Evolutionary conservation across 2,797 vertebrate species (phyloP), one percentile per base, ranked within the genome.

Genomic region (Karalla daura): DNA sequence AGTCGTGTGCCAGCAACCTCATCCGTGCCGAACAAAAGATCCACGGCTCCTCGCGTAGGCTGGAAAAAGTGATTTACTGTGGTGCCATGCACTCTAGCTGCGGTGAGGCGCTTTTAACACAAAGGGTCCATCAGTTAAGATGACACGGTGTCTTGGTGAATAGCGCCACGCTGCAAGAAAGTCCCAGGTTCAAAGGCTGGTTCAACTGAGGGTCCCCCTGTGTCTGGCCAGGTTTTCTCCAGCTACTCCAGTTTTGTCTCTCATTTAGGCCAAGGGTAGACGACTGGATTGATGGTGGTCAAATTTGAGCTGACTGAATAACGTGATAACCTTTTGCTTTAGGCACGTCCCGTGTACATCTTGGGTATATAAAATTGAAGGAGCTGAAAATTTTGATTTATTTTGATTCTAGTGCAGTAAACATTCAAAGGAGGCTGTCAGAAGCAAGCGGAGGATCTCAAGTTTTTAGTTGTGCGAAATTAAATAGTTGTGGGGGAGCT

Each of bases 381-480:
- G 1, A 11, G 4, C 33, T 58, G 20, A 2, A 54, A 58, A 68
- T 46, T n/a, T 67, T 4, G 1, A 21, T 70, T 78, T 59, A 64
- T 72, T 84, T 67, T 55, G 47, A 56, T 74, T 64, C 37, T 21
- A 3, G 49, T 18, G 24, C 52, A 41, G 52, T 68, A 79, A 85
- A 85, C 47, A 78, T 41, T 65, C 25, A 62, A 59, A 69, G 17
- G 43, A 74, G n/a, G 30, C 73, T 43, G 61, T 21, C 15, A 23
- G 32, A 64, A 83, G 72, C 72, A 78, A 81, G 54, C 37, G 18
- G 33, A 59, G 62, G 63, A 70, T 69, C 62, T 74, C 14, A 60
- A 56, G 35, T 43, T 72, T 81, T 72, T 64, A 74, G 78, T 67
- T 65, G 56, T 70, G 53, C 17, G 17, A 65, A 70, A 80, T 83